Evolutionary conservation across 2,113 vertebrate genomes (phyloP), one percentile per base, ranked within the genome.

Genomic region (Osmerus mordax): DNA sequence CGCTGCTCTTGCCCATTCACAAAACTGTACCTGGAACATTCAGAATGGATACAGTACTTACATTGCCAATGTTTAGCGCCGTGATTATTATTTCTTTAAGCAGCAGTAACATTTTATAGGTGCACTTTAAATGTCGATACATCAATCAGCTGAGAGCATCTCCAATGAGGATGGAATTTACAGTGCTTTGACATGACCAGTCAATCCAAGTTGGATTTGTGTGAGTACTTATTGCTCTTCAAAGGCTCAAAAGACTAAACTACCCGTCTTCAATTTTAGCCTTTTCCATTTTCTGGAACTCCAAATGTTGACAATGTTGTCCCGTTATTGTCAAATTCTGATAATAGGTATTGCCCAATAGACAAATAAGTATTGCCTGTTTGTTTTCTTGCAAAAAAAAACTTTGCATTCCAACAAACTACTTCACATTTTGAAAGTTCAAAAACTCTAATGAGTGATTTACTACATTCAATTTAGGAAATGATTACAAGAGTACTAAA

Each of bases 391-490:
- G 68, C 52, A 65, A 55, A 29, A 72, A 47, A 62, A 12, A 54
- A 28, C 28, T 18, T 62, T 1, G 16, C 16, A 18, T 41, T 36
- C 6, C 25, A 16, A 13, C 13, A 28, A 56, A 71, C 69, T 18
- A 54, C 3, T 83, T 83, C 86, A 86, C 84, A 83, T 84, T 82
- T 69, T 78, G 55, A 62, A 62, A 67, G 51, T 69, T 78, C 7
- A 16, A 63, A 58, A 72, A 75, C 61, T 70, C 64, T 3, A 18
- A 16, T 16, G 13, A 75, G 69, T 25, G 64, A 69, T 51, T 65
- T 74, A 74, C 83, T 74, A 74, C 83, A 82, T 82, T 85, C 76
- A 58, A 65, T 78, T 80, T 55, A 61, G 65, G 71, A 78, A 18
- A 21, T 60, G n/a, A 21, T 60, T 60, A 21, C 18, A 23, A 64